A percentile compares a stretch with the other conserved stretches of the same genome.
phyloP scores from a whole-genome alignment of 2,888 invertebrate genomes.

The Conus canariensis region DNA sequence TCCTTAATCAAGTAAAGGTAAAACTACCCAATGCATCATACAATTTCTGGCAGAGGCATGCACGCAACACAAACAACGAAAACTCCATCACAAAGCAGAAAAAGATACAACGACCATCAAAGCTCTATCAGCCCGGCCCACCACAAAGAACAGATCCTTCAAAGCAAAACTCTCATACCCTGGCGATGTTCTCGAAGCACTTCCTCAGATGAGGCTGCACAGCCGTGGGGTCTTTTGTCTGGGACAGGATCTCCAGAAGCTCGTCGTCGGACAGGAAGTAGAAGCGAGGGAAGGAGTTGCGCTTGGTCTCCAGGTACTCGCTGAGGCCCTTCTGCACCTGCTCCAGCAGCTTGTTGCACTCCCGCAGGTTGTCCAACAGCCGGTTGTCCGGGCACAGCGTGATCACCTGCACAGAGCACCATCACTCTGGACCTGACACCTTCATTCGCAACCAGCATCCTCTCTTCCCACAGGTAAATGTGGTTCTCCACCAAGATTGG shows the following conservation, averaged over 20 bases:
- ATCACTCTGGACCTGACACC: neutral
- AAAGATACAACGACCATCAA: too few species aligned
- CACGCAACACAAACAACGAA: too few species aligned
- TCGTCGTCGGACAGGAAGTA: slow-evolving; percentile 80
- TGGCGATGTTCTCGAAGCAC: slow-evolving; percentile 89
- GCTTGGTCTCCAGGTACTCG: slow-evolving; percentile 79
- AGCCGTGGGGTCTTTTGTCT: slow-evolving; percentile 80
- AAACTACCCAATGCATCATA: too few species aligned
- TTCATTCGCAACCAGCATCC: neutral
- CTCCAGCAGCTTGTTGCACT: slow-evolving; percentile 83
- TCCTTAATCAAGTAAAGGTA: too few species aligned
- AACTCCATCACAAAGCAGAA: too few species aligned
- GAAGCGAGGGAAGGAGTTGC: slow-evolving; percentile 81
- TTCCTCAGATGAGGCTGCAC: slow-evolving; percentile 85
- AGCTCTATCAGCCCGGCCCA: too few species aligned
- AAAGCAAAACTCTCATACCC: slow-evolving; percentile 78
- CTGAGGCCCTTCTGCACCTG: slow-evolving; percentile 79
- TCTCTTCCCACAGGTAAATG: too few species aligned
- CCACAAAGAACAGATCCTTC: too few species aligned
- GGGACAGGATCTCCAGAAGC: slow-evolving; percentile 79
- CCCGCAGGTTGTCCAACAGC: slow-evolving; percentile 85
- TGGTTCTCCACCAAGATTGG: too few species aligned
- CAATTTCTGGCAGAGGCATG: too few species aligned
- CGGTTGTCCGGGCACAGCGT: slow-evolving; percentile 78
- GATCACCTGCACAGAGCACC: slow-evolving; percentile 71